Conservation (phyloP, 1,140 invertebrate genomes). For the Monochamus saltuarius region DNA sequence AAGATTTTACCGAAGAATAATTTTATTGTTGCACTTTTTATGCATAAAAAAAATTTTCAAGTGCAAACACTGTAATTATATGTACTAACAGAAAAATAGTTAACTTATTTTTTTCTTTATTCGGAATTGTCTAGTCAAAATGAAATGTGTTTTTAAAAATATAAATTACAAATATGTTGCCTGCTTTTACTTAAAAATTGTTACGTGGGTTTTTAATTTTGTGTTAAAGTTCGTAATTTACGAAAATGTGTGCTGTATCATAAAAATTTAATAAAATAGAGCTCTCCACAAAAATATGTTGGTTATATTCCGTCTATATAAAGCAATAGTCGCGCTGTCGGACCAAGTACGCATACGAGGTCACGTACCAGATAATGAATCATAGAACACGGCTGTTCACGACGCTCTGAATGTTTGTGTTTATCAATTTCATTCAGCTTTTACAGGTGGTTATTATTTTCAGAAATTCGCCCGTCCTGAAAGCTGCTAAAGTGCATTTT, state of each 20-base stretch:
- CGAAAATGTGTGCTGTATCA: background rate
- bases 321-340: background rate
- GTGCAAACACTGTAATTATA: no score
- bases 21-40: no score
- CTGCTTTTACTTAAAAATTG: no score
- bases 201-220: no score
- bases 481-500: constrained; percentile 9
- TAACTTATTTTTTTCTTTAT: no score
- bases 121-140: no score
- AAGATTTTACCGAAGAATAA: no score
- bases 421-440: constrained; percentile 17
- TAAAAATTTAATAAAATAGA: background rate
- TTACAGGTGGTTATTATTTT: constrained; percentile 21
- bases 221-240: background rate
- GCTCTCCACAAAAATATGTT: constrained; percentile 1
- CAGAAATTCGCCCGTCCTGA: constrained; percentile 16
- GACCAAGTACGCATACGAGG: background rate
- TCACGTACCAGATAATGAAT: constrained; percentile 2
- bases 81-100: no score
- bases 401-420: constrained; percentile 4
- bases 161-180: no score
- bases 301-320: background rate
- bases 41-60: no score
- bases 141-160: no score
- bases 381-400: constrained; percentile 11